Evolutionary conservation across 2,888 invertebrate species (phyloP), one percentile per base, ranked within the genome.

Genomic region (Stenotaenia linearis): DNA sequence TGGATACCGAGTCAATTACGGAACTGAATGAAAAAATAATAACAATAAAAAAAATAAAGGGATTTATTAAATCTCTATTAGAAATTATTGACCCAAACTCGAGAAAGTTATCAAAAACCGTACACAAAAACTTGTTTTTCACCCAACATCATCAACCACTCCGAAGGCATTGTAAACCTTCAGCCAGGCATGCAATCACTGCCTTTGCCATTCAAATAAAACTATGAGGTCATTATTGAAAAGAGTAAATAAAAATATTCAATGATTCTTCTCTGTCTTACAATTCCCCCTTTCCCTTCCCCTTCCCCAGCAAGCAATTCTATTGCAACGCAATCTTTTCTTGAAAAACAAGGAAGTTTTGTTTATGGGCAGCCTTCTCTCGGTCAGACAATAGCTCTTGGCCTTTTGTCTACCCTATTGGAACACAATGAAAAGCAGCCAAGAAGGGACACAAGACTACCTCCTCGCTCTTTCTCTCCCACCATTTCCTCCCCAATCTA

Each of bases 201-300:
- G 61, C 61, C 61, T 61, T 61, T 61, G 61, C 61, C 61, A 61
- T 61, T 61, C 61, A 61, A 23, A 61, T 25, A 61, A 61, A 61
- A 61, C 61, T 61, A 61, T 61, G 61, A 61, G 23, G 61, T 61
- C 61, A 61, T 61, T 61, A 61, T 61, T 61, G 61, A 61, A 61
- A 61, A 61, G 61, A 61, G 61, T 61, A 61, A 61, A 61, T 61
- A 61, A 61, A 61, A 61, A 61, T 61, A 61, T 61, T 61, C 61
- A 61, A 61, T 61, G 61, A 61, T 61, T 61, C 61, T 61, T 61
- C 61, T 61, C 28, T 15, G 61, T 61, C 61, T 61, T 61, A 61
- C 61, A 61, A 61, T 25, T 61, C 25, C 61, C 61, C 25, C 61
- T 15, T 61, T 7, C 61, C 61, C n/a, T n/a, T 23, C 10, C 61